Percentiles rank a stretch among this genome's conserved stretches.
These are phyloP conservation scores for Drosophila nebulosa DNA, from an alignment of 1,140 invertebrate species.

Conservation along the genomic window DNA sequence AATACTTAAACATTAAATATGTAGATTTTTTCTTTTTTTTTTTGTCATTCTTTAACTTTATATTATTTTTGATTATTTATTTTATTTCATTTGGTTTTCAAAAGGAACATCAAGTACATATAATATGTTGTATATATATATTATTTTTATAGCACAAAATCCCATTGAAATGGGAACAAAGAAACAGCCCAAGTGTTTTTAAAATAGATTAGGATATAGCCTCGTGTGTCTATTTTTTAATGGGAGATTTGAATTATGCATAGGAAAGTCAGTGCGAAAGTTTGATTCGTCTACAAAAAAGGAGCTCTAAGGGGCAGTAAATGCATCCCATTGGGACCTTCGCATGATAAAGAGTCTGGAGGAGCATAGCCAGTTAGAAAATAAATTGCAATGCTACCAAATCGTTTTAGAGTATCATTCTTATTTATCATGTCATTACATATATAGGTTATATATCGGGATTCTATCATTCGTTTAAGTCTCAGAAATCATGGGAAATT, in stretches of 20 bases:
- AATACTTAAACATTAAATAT: constrained; percentile 53
- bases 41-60: constrained; percentile 4
- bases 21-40: constrained; percentile 16
- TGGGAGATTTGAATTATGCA: neutral
- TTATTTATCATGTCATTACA: neutral
- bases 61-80: neutral
- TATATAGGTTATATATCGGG: neutral
- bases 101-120: constrained; percentile 46
- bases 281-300: neutral
- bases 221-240: neutral
- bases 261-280: constrained; percentile 26
- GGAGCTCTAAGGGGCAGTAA: neutral
- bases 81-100: constrained; percentile 20
- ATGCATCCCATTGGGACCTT: neutral
- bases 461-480: no score
- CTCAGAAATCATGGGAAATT: no score
- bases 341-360: neutral
- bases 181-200: constrained; percentile 45
- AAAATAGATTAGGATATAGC: constrained; percentile 30
- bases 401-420: neutral
- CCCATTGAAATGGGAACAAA: constrained; percentile 34
- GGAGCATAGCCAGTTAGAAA: neutral
- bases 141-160: constrained; percentile 41
- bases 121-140: constrained; percentile 18
- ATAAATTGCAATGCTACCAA: neutral